Conservation (phyloP, 2,888 invertebrate species). For the Agelastica alni region DNA sequence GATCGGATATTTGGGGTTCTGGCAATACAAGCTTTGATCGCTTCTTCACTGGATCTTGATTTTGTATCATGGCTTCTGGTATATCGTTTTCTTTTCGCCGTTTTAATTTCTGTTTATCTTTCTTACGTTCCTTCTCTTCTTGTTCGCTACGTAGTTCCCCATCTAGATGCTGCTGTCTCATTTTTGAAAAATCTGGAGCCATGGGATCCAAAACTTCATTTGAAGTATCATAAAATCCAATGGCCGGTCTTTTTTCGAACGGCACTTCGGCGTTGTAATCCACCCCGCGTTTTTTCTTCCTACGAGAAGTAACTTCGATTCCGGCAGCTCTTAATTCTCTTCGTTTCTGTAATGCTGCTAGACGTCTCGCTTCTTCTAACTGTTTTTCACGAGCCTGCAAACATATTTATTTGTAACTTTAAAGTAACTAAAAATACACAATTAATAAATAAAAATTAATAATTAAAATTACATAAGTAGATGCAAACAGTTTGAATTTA, state of each 20-base stretch:
- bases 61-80: conserved; percentile 84
- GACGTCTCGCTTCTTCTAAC: conserved; percentile 92
- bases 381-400: conserved; percentile 90
- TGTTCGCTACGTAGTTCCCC: conserved; percentile 88
- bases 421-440: too few relatives aligned
- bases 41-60: conserved; percentile 87
- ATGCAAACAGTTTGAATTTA: too few relatives aligned
- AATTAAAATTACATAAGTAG: too few relatives aligned
- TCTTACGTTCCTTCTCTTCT: conserved; percentile 91
- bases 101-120: conserved; percentile 94
- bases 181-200: conserved; percentile 86
- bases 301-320: conserved; percentile 67
- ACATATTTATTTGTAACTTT: too few relatives aligned
- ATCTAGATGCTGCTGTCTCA: conserved; percentile 91
- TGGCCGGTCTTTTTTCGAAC: conserved; percentile 91
- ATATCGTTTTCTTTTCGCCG: conserved; percentile 96
- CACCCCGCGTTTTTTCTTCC: conserved; percentile 84
- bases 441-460: too few relatives aligned
- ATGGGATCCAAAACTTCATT: conserved; percentile 86
- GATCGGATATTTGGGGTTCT: conserved; percentile 94
- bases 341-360: conserved; percentile 97
- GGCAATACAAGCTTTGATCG: conserved; percentile 95
- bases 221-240: conserved; percentile 94
- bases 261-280: conserved; percentile 98
- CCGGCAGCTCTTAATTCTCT: conserved; percentile 97